Base-by-base conservation (phyloP, 2,113 vertebrate genomes). In the Lampris incognitus region DNA sequence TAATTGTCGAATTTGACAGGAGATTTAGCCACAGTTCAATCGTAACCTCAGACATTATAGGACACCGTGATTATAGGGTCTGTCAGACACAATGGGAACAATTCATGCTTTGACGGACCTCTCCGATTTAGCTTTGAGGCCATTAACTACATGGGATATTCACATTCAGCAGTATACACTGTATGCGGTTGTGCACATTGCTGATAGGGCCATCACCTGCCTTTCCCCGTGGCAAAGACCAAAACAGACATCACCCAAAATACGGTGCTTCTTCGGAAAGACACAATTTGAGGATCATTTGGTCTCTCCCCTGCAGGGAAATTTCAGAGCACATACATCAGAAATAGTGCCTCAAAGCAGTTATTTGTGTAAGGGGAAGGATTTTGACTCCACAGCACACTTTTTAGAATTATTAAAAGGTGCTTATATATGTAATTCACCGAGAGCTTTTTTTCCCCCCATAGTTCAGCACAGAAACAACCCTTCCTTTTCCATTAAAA, bases 401-500 rank as follows among this genome's bases (percentile, higher is more conserved):
- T 61, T 71, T 6, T 69, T 82, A 81, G 42, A 71, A 84, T 91
- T 83, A 73, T 84, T 55, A 72, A 24, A 66, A 64, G 5, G 66
- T 10, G 63, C 58, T 69, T 11, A 9, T 3, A 78, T 75, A 72
- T 54, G 24, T 24, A 57, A 65, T 72, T 74, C 10, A 6, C 66
- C 77, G 37, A 0, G 38, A 51, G 76, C 70, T 60, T 37, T 84
- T 88, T 85, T 73, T 66, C 24, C 24, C 0, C 24, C 24, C 24
- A 73, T 46, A 78, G 67, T 87, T 84, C n/a, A 11, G 66, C 44
- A 48, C 4, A 40, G 62, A 79, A 81, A 60, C 72, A 79, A 78
- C 52, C 69, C 66, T 67, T 36, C 10, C 65, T 66, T 73, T 75
- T 84, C 74, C 75, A 87, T 84, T 87, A 86, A 86, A 85, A 88